These are phyloP conservation scores for Phylloscopus trochilus DNA, from an alignment of 2,113 vertebrate species.

Conservation along the genomic window DNA sequence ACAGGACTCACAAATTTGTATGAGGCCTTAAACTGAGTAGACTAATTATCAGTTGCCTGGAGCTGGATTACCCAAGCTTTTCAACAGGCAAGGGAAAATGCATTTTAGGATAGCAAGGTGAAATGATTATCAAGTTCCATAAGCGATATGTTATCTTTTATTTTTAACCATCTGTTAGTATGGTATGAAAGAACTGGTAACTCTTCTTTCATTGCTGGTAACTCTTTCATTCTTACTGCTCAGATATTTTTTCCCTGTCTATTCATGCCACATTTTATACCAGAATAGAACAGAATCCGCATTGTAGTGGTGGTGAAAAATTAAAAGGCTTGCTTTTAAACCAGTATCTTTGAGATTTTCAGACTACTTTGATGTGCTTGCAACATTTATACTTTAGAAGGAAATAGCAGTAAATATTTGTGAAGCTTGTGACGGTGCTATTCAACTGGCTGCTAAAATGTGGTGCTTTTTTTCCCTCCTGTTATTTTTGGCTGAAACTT, in stretches of 20 bases:
- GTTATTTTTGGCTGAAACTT: slow-evolving; percentile 11
- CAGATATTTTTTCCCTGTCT: neutral
- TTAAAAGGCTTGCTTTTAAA: neutral
- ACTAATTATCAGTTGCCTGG: neutral
- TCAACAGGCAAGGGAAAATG: neutral
- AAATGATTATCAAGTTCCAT: neutral
- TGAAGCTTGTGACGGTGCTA: neutral
- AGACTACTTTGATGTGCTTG: neutral
- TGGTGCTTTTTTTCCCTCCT: neutral
- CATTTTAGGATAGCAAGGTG: neutral
- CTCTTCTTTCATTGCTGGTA: neutral
- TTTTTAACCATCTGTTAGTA: neutral
- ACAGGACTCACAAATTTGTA: neutral
- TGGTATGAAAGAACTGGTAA: neutral
- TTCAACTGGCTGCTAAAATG: neutral
- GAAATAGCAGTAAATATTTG: neutral
- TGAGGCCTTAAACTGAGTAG: neutral
- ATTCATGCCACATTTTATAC: neutral
- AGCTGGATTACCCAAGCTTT: neutral
- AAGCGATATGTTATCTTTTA: neutral
- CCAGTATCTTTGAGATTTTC: neutral
- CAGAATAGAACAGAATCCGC: neutral
- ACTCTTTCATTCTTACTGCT: neutral
- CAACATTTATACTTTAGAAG: neutral
- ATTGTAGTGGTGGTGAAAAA: neutral